Evolutionary conservation across 2,797 vertebrate genomes (phyloP), one percentile per base, ranked within the genome.

Genomic region (Linurgus olivaceus): DNA sequence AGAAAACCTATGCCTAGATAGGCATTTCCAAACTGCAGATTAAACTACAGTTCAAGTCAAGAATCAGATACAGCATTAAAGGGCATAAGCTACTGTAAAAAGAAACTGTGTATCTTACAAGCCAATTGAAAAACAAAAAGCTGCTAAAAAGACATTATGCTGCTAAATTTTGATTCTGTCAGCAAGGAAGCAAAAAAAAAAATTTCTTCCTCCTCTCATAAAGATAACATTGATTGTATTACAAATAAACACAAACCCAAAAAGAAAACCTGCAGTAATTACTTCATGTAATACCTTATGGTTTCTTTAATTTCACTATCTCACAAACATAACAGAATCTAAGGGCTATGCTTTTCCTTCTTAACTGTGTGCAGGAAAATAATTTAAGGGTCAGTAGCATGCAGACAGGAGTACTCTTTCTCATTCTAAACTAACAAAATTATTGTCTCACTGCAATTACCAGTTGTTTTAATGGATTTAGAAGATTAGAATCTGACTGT

Each of bases 111-210:
- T 5, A 29, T 17, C 37, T 47, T 63, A 42, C 1, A 28, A 77
- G 13, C 8, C 83, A 83, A 55, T 3, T 20, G 9, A 63, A 50
- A 81, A 68, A 62, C 11, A 47, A 82, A 90, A 89, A 57, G 7
- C 21, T 57, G n/a, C n/a, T 57, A 57, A 35, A 55, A 80, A 83
- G 28, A 5, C 6, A 55, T 13, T 40, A 33, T 0, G 0, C 10
- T 57, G 23, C 24, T 59, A 62, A 59, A 52, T 45, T 73, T 66
- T 73, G 4, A 51, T 38, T 84, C 31, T 55, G 19, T 28, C 35
- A 79, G 44, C 10, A 79, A 68, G 48, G 10, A 71, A 61, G 12
- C 31, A 47, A 35, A 58, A 28, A 42, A 40, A 44, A 40, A 79
- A 54, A 16, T 54, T 71, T 42, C 7, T 76, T 91, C 31, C n/a